Percentiles rank a stretch among this genome's conserved stretches.
Evolutionary conservation across 2,888 invertebrate genomes (phyloP).

Genomic region (Melanotus villosus): DNA sequence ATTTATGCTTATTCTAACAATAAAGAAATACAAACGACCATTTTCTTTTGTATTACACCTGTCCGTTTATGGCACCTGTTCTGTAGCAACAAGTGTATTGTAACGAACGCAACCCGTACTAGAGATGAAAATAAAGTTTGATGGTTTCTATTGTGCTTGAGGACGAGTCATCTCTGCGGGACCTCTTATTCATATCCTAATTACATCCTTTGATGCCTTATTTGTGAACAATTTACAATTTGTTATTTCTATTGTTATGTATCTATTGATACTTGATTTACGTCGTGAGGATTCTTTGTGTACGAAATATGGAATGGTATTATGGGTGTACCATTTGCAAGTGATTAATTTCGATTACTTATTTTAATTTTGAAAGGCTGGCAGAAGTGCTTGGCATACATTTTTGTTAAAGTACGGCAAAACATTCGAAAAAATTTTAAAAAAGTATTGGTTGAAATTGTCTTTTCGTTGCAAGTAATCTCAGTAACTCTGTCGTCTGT

Average conservation of each 20-base stretch:
- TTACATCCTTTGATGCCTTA: slow-evolving; percentile 47
- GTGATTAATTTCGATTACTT: no score
- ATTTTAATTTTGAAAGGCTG: no score
- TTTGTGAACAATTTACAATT: slow-evolving; percentile 46
- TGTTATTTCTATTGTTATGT: slow-evolving; percentile 39
- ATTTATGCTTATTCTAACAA: no score
- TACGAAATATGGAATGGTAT: not conserved
- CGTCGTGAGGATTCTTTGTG: not conserved
- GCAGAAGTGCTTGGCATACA: no score
- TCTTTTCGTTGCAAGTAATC: no score
- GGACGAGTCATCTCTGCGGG: slow-evolving; percentile 39
- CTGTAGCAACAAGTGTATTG: slow-evolving; percentile 22
- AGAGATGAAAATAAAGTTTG: slow-evolving; percentile 35
- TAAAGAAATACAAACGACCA: slow-evolving; percentile 13
- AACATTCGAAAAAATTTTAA: no score
- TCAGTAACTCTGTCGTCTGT: no score
- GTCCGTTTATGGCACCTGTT: slow-evolving; percentile 13
- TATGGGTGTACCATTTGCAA: no score
- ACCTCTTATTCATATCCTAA: slow-evolving; percentile 47
- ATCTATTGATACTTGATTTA: not conserved
- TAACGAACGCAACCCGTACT: slow-evolving; percentile 4
- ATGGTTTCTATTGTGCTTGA: slow-evolving; percentile 43
- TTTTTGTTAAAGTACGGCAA: no score
- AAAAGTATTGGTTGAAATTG: no score
- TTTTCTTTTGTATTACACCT: slow-evolving; percentile 22